Percentiles rank a stretch among this genome's conserved stretches.
These are phyloP conservation scores for Patagioenas fasciata DNA, from an alignment of 2,113 vertebrate species.

Conservation along the genomic window DNA sequence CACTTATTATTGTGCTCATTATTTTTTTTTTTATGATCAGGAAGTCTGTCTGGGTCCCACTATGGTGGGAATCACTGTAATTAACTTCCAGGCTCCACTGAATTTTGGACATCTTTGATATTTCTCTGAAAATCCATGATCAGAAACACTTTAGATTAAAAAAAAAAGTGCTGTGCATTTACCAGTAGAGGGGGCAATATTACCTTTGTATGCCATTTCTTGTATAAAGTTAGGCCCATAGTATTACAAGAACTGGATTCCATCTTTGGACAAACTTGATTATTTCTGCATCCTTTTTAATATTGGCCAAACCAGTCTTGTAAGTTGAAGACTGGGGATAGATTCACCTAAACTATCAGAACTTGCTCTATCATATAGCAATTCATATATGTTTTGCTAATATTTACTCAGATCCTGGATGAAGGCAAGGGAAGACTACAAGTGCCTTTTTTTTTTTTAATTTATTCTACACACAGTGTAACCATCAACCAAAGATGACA, in stretches of 20 bases:
- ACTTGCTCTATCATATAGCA: neutral
- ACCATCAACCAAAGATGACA: neutral
- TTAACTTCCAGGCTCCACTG: neutral
- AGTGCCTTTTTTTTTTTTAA: neutral
- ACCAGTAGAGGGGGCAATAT: neutral
- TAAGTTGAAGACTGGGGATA: neutral
- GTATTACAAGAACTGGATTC: neutral
- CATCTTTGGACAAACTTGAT: neutral
- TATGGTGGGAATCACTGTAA: neutral
- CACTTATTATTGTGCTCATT: neutral
- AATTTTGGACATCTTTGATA: neutral
- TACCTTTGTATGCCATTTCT: neutral
- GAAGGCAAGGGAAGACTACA: neutral
- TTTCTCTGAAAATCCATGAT: neutral
- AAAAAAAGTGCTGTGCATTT: neutral
- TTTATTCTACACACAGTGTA: neutral
- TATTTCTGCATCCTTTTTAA: neutral
- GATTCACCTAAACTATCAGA: neutral
- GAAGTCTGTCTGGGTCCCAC: neutral
- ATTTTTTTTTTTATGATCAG: neutral
- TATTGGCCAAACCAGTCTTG: neutral
- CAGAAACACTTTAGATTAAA: neutral
- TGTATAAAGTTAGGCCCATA: neutral
- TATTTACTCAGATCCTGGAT: neutral
- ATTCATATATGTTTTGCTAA: neutral